Evolutionary conservation across 2,888 invertebrate species (phyloP).

Genomic region (Philereme transversata): DNA sequence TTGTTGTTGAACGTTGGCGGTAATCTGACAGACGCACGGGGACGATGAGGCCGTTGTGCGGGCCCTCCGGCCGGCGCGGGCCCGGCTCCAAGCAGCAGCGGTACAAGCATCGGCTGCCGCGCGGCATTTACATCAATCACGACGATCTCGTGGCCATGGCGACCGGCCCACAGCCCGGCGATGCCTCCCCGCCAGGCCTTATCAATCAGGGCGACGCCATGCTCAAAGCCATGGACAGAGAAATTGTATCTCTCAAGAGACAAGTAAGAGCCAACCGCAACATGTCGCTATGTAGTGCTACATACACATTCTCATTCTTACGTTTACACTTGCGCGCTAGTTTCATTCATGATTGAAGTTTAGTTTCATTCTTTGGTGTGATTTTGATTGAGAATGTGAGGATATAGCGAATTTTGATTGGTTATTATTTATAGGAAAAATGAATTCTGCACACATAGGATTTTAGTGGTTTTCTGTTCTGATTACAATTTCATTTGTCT

Average conservation of each 20-base stretch:
- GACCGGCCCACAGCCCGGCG: constrained; percentile 87
- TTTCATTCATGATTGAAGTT: no score
- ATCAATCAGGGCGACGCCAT: constrained; percentile 90
- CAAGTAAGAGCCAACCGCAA: constrained; percentile 90
- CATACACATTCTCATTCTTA: constrained; percentile 71
- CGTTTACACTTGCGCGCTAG: constrained; percentile 45
- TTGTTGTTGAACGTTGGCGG: constrained; percentile 68
- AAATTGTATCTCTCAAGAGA: constrained; percentile 96
- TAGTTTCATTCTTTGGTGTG: constrained; percentile 56
- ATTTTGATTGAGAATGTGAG: constrained; percentile 66
- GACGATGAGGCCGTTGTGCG: constrained; percentile 90
- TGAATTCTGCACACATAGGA: constrained; percentile 79
- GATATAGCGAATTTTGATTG: constrained; percentile 44
- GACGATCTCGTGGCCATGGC: constrained; percentile 97
- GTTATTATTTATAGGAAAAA: constrained; percentile 48
- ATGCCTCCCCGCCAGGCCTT: constrained; percentile 75
- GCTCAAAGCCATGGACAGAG: constrained; percentile 96
- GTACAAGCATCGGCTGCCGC: constrained; percentile 94
- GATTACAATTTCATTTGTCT: constrained; percentile 41
- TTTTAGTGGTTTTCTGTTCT: constrained; percentile 46
- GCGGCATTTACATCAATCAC: constrained; percentile 98
- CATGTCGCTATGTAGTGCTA: constrained; percentile 64
- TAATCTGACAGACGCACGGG: constrained; percentile 90
- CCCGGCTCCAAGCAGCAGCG: constrained; percentile 78
- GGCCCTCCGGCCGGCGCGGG: constrained; percentile 85